A percentile compares a stretch with the other conserved stretches of the same genome.
Evolutionary conservation across 2,113 vertebrate species (phyloP).

Genomic region (Ictalurus punctatus): DNA sequence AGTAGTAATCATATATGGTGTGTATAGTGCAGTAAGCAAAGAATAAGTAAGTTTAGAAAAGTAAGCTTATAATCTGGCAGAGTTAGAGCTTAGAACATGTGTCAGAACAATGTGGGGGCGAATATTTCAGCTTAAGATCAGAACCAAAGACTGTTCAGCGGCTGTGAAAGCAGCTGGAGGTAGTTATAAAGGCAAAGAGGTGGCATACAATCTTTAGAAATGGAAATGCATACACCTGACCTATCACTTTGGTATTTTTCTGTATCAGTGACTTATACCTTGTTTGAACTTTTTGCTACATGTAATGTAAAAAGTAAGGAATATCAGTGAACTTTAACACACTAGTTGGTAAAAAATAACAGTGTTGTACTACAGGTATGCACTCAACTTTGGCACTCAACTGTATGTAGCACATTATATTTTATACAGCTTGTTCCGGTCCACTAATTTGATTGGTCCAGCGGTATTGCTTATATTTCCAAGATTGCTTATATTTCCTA

Average conservation of each 20-base stretch:
- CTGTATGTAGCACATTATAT: not conserved
- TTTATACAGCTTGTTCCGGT: not conserved
- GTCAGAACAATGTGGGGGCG: not conserved
- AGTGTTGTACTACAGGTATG: not conserved
- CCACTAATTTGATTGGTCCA: not conserved
- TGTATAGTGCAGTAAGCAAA: not conserved
- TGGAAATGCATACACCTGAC: not conserved
- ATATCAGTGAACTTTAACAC: not conserved
- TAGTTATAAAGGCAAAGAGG: not conserved
- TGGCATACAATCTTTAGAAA: not conserved
- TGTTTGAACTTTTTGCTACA: not conserved
- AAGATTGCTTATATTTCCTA: not conserved
- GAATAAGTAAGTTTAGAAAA: no score
- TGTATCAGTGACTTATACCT: not conserved
- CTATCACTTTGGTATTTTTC: not conserved
- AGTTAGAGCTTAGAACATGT: not conserved
- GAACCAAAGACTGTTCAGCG: not conserved
- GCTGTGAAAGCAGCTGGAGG: not conserved
- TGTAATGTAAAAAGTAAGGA: not conserved
- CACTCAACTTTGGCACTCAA: not conserved
- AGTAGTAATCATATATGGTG: not conserved
- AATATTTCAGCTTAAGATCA: not conserved
- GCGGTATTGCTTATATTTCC: not conserved
- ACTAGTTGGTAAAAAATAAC: not conserved
- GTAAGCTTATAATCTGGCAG: not conserved